Base-by-base conservation (phyloP, 1,140 invertebrate species). In the Aphidius gifuensis region DNA sequence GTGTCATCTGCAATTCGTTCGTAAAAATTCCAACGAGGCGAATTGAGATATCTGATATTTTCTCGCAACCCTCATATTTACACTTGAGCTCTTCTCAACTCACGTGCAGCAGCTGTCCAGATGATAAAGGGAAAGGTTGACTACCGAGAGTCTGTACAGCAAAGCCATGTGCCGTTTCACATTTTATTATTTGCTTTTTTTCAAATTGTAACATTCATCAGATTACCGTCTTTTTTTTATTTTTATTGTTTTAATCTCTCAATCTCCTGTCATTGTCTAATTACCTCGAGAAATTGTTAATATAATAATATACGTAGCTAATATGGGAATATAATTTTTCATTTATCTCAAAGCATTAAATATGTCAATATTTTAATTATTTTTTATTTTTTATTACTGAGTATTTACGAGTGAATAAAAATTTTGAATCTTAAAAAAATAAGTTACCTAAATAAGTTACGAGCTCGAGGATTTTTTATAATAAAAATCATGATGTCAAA, bases 61-160 rank as follows among this genome's bases (percentile, higher is more conserved):
- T 21, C 47, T 38, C 49, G 44, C 23, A 56, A 58, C 53, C 51
- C n/a, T 47, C 51, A 46, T 32, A 58, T 47, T 53, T 39, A 61
- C 45, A 53, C 53, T 56, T 40, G 60, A 54, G 49, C 38, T 48
- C 23, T 4, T 44, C 7, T 8, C 23, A 9, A 43, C 59, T 61
- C 50, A 23, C 50, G 44, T 32, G 23, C 39, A 44, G 45, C 60
- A 61, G 60, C 60, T 61, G 60, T 61, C 60, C 45, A 56, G 53
- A 40, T 49, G 53, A 61, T 56, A 56, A 46, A 56, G 60, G 51
- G 39, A 54, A 56, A 45, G n/a, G 23, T 58, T 49, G 60, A 49
- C 21, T 42, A 40, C 53, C 51, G 38, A 50, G 11, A 47, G 45
- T 49, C 45, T 49, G 45, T n/a, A 61, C 60, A 55, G 60, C 53